A percentile compares a stretch with the other conserved stretches of the same genome.
These are phyloP conservation scores for Muscicapa striata DNA, from an alignment of 2,797 vertebrate species.

Conservation along the genomic window DNA sequence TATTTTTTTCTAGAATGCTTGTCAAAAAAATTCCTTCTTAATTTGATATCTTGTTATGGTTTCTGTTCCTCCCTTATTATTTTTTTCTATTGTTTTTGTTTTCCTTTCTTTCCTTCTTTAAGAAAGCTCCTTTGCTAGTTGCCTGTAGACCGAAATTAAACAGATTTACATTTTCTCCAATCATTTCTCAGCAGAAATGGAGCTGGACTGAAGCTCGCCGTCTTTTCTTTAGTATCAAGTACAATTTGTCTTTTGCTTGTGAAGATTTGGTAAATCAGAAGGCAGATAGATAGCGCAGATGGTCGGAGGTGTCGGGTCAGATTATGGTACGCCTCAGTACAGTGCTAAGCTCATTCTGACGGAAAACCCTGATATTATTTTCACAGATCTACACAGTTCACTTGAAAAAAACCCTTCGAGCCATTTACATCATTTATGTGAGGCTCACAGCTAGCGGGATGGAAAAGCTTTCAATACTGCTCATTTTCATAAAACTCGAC, in stretches of 20 bases:
- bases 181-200: constrained; percentile 33
- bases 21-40: constrained; percentile 42
- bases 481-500: constrained; percentile 81
- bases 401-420: constrained; percentile 82
- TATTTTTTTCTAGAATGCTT: background rate
- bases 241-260: constrained; percentile 89
- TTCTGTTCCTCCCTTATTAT: background rate
- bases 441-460: constrained; percentile 83
- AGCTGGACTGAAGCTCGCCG: constrained; percentile 56
- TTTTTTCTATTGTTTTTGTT: background rate
- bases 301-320: constrained; percentile 98
- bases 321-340: constrained; percentile 97
- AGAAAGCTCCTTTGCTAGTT: background rate
- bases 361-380: constrained; percentile 98
- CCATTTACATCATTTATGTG: constrained; percentile 89
- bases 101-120: background rate
- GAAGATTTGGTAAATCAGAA: constrained; percentile 94
- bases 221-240: constrained; percentile 92
- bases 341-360: constrained; percentile 94
- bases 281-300: constrained; percentile 98
- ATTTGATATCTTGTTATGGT: constrained; percentile 10
- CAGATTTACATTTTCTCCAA: constrained; percentile 41
- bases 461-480: constrained; percentile 86
- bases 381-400: constrained; percentile 87
- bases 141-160: constrained; percentile 37